Conservation (phyloP, 1,140 invertebrate genomes). For the Drosophila repletoides region DNA sequence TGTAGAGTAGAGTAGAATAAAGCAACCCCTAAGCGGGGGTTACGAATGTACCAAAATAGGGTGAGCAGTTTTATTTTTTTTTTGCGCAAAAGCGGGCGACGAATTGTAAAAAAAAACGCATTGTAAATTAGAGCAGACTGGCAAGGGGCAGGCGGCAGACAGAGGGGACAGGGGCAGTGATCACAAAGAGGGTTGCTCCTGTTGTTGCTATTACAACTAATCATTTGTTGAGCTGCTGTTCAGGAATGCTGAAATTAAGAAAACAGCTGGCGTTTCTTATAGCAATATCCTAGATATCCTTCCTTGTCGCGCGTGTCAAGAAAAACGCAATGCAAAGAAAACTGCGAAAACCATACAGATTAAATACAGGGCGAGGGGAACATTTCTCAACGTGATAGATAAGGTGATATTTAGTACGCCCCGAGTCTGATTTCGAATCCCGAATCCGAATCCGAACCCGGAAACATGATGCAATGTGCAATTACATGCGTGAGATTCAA, state of each 20-base stretch:
- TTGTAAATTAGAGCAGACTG: conserved; percentile 62
- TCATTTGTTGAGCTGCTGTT: conserved; percentile 27
- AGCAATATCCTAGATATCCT: conserved; percentile 21
- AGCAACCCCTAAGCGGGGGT: conserved; percentile 61
- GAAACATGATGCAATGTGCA: conserved; percentile 54
- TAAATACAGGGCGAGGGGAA: conserved; percentile 41
- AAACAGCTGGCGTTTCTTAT: conserved; percentile 60
- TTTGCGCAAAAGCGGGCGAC: conserved; percentile 15
- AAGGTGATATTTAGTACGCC: conserved; percentile 44
- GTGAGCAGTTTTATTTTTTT: conserved; percentile 45
- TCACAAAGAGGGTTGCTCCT: conserved; percentile 25
- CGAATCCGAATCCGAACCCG: neutral
- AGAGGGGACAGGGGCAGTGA: conserved; percentile 4
- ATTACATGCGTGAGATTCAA: conserved; percentile 75
- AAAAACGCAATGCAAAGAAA: conserved; percentile 32
- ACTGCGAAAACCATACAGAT: conserved; percentile 63
- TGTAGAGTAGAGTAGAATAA: conserved; percentile 58
- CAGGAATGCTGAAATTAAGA: conserved; percentile 41
- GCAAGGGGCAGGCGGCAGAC: neutral
- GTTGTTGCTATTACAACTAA: conserved; percentile 54
- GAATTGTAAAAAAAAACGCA: conserved; percentile 40
- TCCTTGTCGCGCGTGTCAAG: conserved; percentile 52
- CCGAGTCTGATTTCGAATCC: no score
- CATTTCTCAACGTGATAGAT: conserved; percentile 14
- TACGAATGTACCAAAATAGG: conserved; percentile 40